These are phyloP conservation scores for Acrobeloides nanus DNA, from an alignment of 2,888 invertebrate genomes.

Conservation along the genomic window DNA sequence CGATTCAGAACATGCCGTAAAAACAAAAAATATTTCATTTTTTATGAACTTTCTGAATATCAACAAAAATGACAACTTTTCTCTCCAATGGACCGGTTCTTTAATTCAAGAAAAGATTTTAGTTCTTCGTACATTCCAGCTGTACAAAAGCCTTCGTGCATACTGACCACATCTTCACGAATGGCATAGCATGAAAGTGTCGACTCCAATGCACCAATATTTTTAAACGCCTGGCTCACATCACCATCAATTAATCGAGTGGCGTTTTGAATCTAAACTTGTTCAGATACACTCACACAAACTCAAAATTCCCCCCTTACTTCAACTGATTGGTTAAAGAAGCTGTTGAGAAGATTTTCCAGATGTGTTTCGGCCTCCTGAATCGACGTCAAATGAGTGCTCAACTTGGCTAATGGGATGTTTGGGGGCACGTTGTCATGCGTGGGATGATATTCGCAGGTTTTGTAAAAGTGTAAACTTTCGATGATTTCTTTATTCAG, in stretches of 20 bases:
- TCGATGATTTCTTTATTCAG: conserved; percentile 32
- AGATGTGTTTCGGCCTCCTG: conserved; percentile 29
- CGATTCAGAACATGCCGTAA: too few relatives aligned
- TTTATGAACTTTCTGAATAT: too few relatives aligned
- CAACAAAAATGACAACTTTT: too few relatives aligned
- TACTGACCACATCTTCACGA: conserved; percentile 33
- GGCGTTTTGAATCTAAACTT: conserved; percentile 32
- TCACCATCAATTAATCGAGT: conserved; percentile 34
- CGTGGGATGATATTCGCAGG: conserved; percentile 24
- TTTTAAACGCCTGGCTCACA: conserved; percentile 31
- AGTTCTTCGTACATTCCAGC: conserved; percentile 46
- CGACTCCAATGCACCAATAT: conserved; percentile 38
- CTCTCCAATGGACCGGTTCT: too few relatives aligned
- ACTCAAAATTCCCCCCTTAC: background rate
- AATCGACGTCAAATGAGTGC: conserved; percentile 6
- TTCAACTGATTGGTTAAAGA: conserved; percentile 4
- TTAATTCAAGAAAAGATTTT: too few relatives aligned
- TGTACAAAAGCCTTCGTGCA: conserved; percentile 41
- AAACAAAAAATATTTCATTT: too few relatives aligned
- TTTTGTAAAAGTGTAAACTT: conserved; percentile 38
- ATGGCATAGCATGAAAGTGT: conserved; percentile 38
- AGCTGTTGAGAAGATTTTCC: conserved; percentile 31
- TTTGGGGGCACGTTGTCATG: conserved; percentile 31
- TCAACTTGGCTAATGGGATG: conserved; percentile 14
- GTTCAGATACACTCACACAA: background rate